A percentile compares a stretch with the other conserved stretches of the same genome.
Conservation (phyloP, 2,888 invertebrate species). For the Epirrita christyi region DNA sequence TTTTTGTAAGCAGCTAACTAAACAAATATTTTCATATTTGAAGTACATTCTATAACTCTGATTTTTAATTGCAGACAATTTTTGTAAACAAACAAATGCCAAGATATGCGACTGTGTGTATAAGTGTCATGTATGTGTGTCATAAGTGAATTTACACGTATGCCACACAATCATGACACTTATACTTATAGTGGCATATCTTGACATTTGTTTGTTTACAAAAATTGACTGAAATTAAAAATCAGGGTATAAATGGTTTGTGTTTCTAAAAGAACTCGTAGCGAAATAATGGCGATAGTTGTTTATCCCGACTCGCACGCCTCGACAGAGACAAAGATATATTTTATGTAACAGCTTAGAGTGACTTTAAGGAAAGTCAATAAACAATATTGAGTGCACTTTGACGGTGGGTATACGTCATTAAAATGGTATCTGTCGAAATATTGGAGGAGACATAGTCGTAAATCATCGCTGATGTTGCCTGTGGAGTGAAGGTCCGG, state of each 20-base stretch:
- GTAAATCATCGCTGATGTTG: conserved; percentile 64
- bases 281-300: conserved; percentile 32
- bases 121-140: too few relatives aligned
- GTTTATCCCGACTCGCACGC: conserved; percentile 29
- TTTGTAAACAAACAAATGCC: too few relatives aligned
- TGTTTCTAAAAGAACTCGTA: conserved; percentile 25
- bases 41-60: too few relatives aligned
- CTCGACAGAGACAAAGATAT: conserved; percentile 27
- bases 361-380: conserved; percentile 53
- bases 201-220: too few relatives aligned
- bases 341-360: conserved; percentile 42
- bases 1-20: conserved; percentile 13
- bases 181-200: too few relatives aligned
- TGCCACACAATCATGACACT: too few relatives aligned
- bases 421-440: conserved; percentile 59
- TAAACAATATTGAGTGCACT: conserved; percentile 65
- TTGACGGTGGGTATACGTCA: conserved; percentile 50
- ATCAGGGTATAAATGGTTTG: too few relatives aligned
- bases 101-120: too few relatives aligned
- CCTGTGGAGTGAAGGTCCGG: conserved; percentile 38
- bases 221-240: too few relatives aligned
- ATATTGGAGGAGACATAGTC: conserved; percentile 50
- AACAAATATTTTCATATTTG: conserved; percentile 27
- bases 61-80: too few relatives aligned
- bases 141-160: too few relatives aligned